These are phyloP conservation scores for Ptychoptera albimana DNA, from an alignment of 2,888 invertebrate species.

Conservation along the genomic window DNA sequence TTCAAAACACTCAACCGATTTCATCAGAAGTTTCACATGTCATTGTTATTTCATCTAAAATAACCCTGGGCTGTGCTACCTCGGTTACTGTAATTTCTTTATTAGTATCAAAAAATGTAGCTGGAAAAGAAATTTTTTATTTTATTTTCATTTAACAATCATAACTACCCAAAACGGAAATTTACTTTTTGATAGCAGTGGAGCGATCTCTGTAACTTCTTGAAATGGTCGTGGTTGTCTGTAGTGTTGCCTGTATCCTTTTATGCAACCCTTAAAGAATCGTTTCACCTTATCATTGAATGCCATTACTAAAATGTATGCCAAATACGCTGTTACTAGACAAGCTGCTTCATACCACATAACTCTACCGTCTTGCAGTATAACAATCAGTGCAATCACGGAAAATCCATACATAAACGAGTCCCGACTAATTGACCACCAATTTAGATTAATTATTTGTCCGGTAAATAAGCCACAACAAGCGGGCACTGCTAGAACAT, in stretches of 20 bases:
- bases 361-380: conserved; percentile 52
- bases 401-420: conserved; percentile 55
- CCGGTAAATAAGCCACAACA: conserved; percentile 51
- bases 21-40: no score
- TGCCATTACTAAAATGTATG: conserved; percentile 60
- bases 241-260: conserved; percentile 29
- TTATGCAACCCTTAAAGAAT: conserved; percentile 25
- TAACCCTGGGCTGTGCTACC: no score
- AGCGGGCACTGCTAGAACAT: conserved; percentile 59
- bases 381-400: conserved; percentile 49
- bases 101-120: no score
- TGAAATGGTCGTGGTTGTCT: conserved; percentile 34
- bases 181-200: conserved; percentile 19
- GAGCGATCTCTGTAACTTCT: conserved; percentile 29
- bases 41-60: no score
- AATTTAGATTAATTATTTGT: conserved; percentile 48
- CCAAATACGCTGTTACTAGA: conserved; percentile 49
- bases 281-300: conserved; percentile 43
- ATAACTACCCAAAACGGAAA: neutral
- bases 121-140: no score
- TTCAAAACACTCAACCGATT: no score
- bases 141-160: no score
- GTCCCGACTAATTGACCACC: conserved; percentile 66
- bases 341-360: conserved; percentile 61
- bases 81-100: no score